Conservation (phyloP, 2,113 vertebrate genomes). For the Mobula birostris region DNA sequence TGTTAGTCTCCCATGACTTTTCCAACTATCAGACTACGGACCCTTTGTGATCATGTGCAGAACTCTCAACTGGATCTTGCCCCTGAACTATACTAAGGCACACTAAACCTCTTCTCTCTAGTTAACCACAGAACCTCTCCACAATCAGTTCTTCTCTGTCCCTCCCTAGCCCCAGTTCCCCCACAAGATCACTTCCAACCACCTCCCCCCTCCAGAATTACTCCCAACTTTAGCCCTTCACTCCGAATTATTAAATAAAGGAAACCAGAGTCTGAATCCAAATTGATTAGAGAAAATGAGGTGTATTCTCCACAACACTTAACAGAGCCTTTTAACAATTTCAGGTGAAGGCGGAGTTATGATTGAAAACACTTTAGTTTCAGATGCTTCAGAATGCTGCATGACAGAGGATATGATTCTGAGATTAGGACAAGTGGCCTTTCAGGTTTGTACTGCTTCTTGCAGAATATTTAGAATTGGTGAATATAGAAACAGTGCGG, state of each 20-base stretch:
- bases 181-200: too few relatives aligned
- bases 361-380: background rate
- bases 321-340: background rate
- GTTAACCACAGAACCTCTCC: too few relatives aligned
- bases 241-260: background rate
- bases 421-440: slow-evolving; percentile 7
- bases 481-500: too few relatives aligned
- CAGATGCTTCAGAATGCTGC: background rate
- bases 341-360: background rate
- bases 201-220: too few relatives aligned
- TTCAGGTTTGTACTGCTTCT: background rate
- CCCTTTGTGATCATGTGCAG: background rate
- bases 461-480: background rate
- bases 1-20: background rate
- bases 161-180: too few relatives aligned
- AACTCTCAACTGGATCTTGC: too few relatives aligned
- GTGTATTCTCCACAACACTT: background rate
- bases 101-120: too few relatives aligned
- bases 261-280: background rate
- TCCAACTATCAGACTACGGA: background rate
- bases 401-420: background rate
- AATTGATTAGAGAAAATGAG: background rate
- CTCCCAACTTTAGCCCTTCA: background rate
- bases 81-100: too few relatives aligned
- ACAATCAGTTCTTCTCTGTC: too few relatives aligned